Conservation (phyloP, 2,113 vertebrate species). For the Balaenoptera acutorostrata region DNA sequence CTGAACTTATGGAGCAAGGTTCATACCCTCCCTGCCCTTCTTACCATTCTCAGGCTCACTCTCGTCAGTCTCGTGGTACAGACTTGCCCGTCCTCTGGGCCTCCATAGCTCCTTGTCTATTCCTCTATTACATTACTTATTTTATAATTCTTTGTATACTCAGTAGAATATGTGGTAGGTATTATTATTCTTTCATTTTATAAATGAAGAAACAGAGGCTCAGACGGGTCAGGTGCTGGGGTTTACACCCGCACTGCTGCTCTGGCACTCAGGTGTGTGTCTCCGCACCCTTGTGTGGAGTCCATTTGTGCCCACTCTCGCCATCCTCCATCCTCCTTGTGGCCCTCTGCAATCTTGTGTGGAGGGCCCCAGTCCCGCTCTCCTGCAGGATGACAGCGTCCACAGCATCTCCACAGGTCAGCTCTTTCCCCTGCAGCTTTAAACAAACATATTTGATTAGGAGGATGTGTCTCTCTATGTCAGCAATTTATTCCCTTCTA, state of each 20-base stretch:
- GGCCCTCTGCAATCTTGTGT: neutral
- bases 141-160: neutral
- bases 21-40: neutral
- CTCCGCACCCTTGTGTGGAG: rapidly evolving
- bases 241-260: rapidly evolving
- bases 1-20: neutral
- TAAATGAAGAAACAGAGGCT: neutral
- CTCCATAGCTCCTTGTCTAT: neutral
- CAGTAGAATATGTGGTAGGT: neutral
- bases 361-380: neutral
- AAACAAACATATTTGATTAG: conserved; percentile 59
- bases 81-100: neutral
- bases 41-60: neutral
- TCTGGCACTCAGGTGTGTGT: rapidly evolving
- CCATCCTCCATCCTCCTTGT: no score
- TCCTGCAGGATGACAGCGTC: neutral
- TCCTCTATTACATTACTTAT: neutral
- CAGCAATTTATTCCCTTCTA: conserved; percentile 54
- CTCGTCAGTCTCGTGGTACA: neutral
- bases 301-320: rapidly evolving
- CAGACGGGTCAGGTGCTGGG: neutral
- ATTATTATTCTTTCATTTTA: neutral
- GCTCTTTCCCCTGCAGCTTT: neutral
- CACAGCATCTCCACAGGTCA: neutral
- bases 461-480: neutral